phyloP scores from a whole-genome alignment of 2,797 vertebrate genomes.

The Pangasius larnaudii region DNA sequence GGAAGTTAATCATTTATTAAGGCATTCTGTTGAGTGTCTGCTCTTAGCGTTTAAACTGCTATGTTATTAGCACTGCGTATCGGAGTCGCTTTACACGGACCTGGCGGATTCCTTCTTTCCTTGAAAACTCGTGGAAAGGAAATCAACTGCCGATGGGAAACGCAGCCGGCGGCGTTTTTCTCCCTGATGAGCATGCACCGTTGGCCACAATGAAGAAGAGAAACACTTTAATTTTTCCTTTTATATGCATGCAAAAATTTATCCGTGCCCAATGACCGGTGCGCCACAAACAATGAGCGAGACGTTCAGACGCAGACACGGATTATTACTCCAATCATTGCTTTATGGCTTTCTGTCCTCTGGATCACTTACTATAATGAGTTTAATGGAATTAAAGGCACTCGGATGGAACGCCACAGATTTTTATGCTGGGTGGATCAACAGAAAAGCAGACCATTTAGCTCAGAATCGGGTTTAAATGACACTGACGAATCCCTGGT shows the following conservation, averaged over 20 bases:
- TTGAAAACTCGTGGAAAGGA: slow-evolving; percentile 32
- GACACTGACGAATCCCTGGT: neutral
- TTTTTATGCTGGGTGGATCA: slow-evolving; percentile 35
- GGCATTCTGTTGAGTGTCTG: slow-evolving; percentile 44
- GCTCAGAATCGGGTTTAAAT: slow-evolving; percentile 12
- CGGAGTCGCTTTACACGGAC: slow-evolving; percentile 38
- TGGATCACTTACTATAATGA: slow-evolving; percentile 53
- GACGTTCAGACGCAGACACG: slow-evolving; percentile 25
- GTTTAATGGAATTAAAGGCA: slow-evolving; percentile 55
- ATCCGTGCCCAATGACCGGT: slow-evolving; percentile 43
- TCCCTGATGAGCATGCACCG: slow-evolving; percentile 54
- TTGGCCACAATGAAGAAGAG: slow-evolving; percentile 42
- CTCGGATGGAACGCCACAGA: slow-evolving; percentile 39
- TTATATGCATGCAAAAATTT: slow-evolving; percentile 40
- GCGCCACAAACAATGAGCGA: slow-evolving; percentile 41
- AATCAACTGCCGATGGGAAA: slow-evolving; percentile 42
- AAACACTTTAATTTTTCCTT: slow-evolving; percentile 49
- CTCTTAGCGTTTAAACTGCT: slow-evolving; percentile 35
- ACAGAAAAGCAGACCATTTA: neutral
- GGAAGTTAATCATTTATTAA: slow-evolving; percentile 52
- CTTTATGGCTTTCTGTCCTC: slow-evolving; percentile 50
- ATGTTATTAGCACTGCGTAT: slow-evolving; percentile 38
- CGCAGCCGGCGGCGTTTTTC: slow-evolving; percentile 55
- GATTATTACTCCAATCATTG: slow-evolving; percentile 52
- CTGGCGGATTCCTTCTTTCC: slow-evolving; percentile 32